phyloP scores from a whole-genome alignment of 2,113 vertebrate species.

The Parus major region DNA sequence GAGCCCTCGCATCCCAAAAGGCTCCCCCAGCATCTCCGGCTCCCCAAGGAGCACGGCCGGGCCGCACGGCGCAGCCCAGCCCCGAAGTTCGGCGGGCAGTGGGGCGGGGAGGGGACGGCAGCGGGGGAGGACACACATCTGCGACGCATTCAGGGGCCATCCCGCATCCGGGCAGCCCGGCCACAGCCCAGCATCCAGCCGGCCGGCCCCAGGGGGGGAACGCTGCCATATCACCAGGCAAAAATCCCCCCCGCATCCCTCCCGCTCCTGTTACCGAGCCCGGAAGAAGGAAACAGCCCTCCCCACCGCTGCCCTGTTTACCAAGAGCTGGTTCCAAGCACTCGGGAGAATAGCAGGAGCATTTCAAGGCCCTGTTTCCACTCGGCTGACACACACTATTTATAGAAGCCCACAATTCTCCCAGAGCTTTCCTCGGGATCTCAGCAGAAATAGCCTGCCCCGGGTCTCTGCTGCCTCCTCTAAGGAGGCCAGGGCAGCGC shows the following conservation, averaged over 20 bases:
- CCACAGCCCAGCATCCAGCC: neutral
- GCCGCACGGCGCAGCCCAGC: neutral
- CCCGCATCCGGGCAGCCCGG: constrained; percentile 24
- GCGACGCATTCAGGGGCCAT: constrained; percentile 2
- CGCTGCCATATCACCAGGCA: neutral
- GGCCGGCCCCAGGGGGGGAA: neutral
- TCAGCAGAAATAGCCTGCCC: constrained; percentile 72
- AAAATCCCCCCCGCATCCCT: neutral
- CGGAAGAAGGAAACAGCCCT: constrained; percentile 64
- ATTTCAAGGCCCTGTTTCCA: constrained; percentile 69
- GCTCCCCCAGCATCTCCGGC: neutral
- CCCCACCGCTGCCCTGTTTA: constrained; percentile 65
- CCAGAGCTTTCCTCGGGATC: constrained; percentile 74
- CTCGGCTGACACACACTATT: constrained; percentile 73
- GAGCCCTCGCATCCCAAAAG: neutral
- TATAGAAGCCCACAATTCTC: constrained; percentile 74
- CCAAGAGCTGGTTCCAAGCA: constrained; percentile 64
- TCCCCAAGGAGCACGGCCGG: neutral
- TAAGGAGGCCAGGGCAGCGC: constrained; percentile 50
- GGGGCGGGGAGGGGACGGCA: neutral
- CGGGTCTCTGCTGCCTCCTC: constrained; percentile 54
- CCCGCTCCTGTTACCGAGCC: neutral
- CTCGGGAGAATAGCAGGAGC: constrained; percentile 67
- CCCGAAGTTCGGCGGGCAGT: neutral
- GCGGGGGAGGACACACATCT: neutral